A percentile compares a stretch with the other conserved stretches of the same genome.
Evolutionary conservation across 2,797 vertebrate species (phyloP).

Genomic region (Phataginus tricuspis): DNA sequence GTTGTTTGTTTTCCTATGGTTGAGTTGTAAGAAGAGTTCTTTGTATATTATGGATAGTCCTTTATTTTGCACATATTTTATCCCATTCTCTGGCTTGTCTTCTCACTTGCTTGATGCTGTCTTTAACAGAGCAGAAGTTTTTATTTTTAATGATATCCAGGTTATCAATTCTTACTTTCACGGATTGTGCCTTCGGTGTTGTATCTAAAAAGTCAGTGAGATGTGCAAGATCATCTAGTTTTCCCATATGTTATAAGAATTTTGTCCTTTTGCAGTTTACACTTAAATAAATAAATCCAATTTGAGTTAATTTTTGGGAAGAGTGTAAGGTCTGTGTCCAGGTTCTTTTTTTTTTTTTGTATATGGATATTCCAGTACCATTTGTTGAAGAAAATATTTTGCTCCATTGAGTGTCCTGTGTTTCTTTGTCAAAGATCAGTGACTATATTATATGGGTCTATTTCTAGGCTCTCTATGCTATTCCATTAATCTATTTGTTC

Average conservation of each 20-base stretch:
- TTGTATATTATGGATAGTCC: neutral
- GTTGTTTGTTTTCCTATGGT: neutral
- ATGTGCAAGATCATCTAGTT: neutral
- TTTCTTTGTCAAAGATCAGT: neutral
- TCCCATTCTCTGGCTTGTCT: neutral
- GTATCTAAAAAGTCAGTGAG: neutral
- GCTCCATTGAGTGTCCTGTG: neutral
- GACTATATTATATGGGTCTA: neutral
- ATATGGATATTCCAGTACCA: neutral
- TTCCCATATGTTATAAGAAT: neutral
- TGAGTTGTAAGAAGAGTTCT: neutral
- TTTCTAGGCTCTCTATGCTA: neutral
- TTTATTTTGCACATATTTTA: neutral
- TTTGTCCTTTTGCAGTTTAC: neutral
- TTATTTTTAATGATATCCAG: neutral
- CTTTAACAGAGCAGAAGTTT: neutral
- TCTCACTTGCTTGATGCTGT: neutral
- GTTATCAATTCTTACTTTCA: neutral
- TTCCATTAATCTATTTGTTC: neutral
- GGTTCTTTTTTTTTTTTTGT: neutral
- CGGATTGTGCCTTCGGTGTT: neutral
- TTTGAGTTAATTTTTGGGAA: neutral
- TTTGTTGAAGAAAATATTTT: neutral
- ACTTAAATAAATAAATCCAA: neutral
- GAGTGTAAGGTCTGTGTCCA: neutral